Conservation (phyloP, 2,113 vertebrate species). For the Felis catus region F.catus_Fca126_mat1.0 CM031412.1:207878501-207879000, state of each 20-base stretch:
- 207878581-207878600: not conserved
- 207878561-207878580: not conserved
- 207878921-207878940: not conserved
- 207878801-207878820: not conserved
- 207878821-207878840: not conserved
- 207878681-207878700: rapidly evolving
- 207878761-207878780: not conserved
- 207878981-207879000: not conserved
- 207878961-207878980: not conserved
- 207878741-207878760: not conserved
- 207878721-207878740: not conserved
- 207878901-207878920: not conserved
- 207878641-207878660: not conserved
- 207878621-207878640: not conserved
- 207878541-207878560: not conserved
- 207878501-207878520: not conserved
- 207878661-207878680: not conserved
- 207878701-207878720: no score
- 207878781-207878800: not conserved
- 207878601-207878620: not conserved
- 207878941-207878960: not conserved
- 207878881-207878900: not conserved
- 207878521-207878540: not conserved
- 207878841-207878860: not conserved
- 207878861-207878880: not conserved